Evolutionary conservation across 2,113 vertebrate species (phyloP).

Genomic region (Eulacestoma nigropectus): DNA sequence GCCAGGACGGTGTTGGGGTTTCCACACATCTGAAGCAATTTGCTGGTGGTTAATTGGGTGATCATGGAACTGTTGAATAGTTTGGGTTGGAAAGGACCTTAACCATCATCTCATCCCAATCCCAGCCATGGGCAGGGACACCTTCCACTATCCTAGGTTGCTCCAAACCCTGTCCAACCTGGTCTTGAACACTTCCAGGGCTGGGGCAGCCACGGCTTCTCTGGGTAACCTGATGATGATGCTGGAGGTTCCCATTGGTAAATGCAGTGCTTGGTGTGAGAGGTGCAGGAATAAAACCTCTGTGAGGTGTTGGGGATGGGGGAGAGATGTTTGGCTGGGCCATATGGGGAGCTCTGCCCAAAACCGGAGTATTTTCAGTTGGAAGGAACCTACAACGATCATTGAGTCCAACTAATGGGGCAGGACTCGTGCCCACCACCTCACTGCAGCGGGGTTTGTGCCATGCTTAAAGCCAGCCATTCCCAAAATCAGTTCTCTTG

Average conservation of each 20-base stretch:
- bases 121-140: too few relatives aligned
- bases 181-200: background rate
- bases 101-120: background rate
- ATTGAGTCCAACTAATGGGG: background rate
- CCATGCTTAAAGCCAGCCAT: background rate
- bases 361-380: background rate
- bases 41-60: background rate
- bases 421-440: background rate
- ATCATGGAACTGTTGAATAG: background rate
- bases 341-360: accelerated
- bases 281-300: background rate
- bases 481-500: background rate
- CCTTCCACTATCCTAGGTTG: background rate
- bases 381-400: background rate
- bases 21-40: accelerated
- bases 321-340: background rate
- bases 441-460: accelerated
- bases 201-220: background rate
- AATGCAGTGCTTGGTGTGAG: background rate
- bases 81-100: background rate
- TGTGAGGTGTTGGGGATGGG: background rate
- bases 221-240: accelerated
- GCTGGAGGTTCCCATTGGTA: background rate
- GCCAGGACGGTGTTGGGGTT: accelerated
- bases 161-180: background rate